Evolutionary conservation across 2,797 vertebrate species (phyloP).

Genomic region (Lagothrix lagotricha): DNA sequence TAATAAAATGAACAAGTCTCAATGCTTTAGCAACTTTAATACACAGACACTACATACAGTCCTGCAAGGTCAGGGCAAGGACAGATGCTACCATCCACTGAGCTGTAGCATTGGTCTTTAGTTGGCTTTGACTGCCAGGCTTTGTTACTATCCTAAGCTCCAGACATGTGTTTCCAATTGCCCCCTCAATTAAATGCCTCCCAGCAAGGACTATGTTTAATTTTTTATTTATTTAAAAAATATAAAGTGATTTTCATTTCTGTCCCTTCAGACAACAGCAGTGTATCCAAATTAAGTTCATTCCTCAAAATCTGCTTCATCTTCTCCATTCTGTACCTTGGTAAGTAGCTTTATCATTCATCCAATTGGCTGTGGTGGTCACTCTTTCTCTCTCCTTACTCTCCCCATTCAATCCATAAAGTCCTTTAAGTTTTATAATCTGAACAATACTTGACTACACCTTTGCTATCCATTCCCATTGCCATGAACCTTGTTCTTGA

Average conservation of each 20-base stretch:
- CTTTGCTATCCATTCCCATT: not conserved
- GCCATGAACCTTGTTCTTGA: not conserved
- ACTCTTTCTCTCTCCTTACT: not conserved
- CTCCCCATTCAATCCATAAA: not conserved
- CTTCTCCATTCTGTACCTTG: not conserved
- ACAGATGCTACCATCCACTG: not conserved
- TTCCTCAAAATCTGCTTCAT: not conserved
- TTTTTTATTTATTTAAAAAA: conserved; percentile 29
- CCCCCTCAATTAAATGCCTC: not conserved
- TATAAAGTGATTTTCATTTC: not conserved
- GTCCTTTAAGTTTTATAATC: not conserved
- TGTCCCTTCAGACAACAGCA: not conserved
- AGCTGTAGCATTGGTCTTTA: not conserved
- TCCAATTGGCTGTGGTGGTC: too few relatives aligned
- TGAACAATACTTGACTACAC: not conserved
- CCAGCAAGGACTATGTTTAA: not conserved
- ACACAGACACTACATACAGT: not conserved
- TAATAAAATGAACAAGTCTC: conserved; percentile 50
- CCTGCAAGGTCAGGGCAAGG: not conserved
- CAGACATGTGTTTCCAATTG: not conserved
- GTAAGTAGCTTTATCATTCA: not conserved
- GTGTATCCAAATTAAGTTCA: not conserved
- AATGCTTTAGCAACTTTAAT: not conserved
- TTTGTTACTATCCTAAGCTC: not conserved
- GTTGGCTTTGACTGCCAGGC: not conserved